Evolutionary conservation across 2,797 vertebrate species (phyloP).

Genomic region (Pseudochirops cupreus): DNA sequence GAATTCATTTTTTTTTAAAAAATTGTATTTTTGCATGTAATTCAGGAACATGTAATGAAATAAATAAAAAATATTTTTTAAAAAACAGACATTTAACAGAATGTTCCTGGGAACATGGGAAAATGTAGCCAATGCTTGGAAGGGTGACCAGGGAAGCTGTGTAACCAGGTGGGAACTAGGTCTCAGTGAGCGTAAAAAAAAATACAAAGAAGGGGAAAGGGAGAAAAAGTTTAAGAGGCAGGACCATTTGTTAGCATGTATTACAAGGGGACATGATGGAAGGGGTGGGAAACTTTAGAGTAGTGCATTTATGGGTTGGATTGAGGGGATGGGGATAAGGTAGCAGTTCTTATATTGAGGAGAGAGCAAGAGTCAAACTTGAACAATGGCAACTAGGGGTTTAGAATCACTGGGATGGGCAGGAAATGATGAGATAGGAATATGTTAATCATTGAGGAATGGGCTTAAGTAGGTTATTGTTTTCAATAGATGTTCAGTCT

Average conservation of each 20-base stretch:
- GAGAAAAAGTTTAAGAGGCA: background rate
- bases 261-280: background rate
- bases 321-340: background rate
- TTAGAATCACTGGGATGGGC: background rate
- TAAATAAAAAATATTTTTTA: background rate
- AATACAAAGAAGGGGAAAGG: background rate
- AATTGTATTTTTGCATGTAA: too few species aligned
- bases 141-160: background rate
- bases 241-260: background rate
- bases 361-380: background rate
- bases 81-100: background rate
- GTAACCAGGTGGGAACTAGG: background rate
- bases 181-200: background rate
- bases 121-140: too few species aligned
- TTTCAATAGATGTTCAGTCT: background rate
- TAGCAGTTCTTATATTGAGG: background rate
- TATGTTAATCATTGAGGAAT: background rate
- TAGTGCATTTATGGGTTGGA: background rate
- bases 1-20: background rate
- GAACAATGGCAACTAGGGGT: background rate
- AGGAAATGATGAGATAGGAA: background rate
- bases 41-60: too few species aligned
- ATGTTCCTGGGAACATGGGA: background rate
- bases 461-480: background rate
- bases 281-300: background rate